A percentile compares a stretch with the other conserved stretches of the same genome.
Evolutionary conservation across 2,797 vertebrate genomes (phyloP).

Genomic region (Xiphorhynchus erythropygius): DNA sequence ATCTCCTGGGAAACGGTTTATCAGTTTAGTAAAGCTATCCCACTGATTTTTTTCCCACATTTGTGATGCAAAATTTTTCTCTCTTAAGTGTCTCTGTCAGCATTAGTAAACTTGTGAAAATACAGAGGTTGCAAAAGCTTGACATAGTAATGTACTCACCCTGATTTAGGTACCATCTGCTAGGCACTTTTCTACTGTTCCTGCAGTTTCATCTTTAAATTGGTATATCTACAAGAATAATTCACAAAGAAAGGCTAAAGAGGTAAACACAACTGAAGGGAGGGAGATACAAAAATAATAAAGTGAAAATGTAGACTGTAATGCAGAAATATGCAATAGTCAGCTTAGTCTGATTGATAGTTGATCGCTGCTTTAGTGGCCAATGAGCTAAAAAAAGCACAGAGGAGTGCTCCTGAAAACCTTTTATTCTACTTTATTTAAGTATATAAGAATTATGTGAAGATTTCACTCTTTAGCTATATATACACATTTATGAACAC

Average conservation of each 20-base stretch:
- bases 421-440: not conserved
- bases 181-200: not conserved
- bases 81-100: not conserved
- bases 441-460: not conserved
- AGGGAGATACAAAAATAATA: not conserved
- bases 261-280: not conserved
- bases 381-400: not conserved
- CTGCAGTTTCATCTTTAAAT: not conserved
- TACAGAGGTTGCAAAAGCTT: not conserved
- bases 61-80: not conserved
- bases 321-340: not conserved
- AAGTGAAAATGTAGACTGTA: not conserved
- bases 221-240: not conserved
- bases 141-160: not conserved
- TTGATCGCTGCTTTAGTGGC: not conserved
- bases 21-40: not conserved
- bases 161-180: not conserved
- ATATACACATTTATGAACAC: not conserved
- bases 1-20: not conserved
- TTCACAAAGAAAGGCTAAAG: not conserved
- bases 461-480: not conserved
- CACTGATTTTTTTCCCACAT: not conserved
- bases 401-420: not conserved
- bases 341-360: not conserved
- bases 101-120: not conserved